Evolutionary conservation across 2,113 vertebrate species (phyloP).

Genomic region (Myocastor coypus): DNA sequence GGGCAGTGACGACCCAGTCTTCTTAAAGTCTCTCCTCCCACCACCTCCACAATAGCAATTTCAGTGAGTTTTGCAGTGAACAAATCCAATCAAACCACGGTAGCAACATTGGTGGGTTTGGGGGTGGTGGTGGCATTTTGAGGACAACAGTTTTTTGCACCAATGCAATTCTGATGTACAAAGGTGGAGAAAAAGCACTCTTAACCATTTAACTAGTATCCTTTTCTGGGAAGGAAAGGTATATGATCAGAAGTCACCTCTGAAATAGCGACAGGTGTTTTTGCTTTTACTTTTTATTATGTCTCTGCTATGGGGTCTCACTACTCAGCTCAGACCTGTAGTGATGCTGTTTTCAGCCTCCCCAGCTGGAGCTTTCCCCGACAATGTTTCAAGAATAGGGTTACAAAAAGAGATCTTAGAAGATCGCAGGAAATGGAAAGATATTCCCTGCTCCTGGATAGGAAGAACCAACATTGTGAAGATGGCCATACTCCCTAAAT

Average conservation of each 20-base stretch:
- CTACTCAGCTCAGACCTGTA: too few species aligned
- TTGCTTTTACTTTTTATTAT: too few species aligned
- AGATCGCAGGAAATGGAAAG: too few species aligned
- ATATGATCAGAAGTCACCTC: constrained; percentile 27
- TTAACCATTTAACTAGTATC: constrained; percentile 32
- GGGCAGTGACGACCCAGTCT: not conserved
- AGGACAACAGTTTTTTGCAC: not conserved
- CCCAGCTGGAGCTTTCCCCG: not conserved
- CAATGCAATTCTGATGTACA: not conserved
- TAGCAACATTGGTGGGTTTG: not conserved
- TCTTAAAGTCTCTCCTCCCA: not conserved
- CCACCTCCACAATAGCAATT: not conserved
- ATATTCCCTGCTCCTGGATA: too few species aligned
- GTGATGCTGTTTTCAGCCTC: not conserved
- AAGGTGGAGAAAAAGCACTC: constrained; percentile 27
- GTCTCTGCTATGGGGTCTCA: too few species aligned
- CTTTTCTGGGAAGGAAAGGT: constrained; percentile 1
- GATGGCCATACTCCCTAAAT: too few species aligned
- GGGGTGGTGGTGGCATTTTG: not conserved
- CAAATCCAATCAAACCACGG: not conserved
- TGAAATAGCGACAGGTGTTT: constrained; percentile 36
- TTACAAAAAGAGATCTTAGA: too few species aligned
- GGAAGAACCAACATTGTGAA: too few species aligned
- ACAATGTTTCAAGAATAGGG: constrained; percentile 21
- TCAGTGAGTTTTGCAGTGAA: not conserved